Evolutionary conservation across 2,113 vertebrate species (phyloP).

Genomic region (Campylorhamphus procurvoides): DNA sequence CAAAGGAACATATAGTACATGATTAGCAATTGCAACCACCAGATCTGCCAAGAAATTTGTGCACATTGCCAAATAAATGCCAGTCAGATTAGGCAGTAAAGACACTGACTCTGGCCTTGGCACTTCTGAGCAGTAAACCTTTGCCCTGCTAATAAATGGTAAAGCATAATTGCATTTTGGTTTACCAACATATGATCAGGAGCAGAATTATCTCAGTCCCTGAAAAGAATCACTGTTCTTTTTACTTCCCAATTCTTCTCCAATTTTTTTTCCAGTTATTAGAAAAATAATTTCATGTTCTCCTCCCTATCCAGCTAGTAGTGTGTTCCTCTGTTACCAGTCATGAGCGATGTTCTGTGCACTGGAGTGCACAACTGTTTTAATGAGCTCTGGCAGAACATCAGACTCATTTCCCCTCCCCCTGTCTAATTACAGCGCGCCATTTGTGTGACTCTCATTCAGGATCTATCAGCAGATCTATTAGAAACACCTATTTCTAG

Average conservation of each 20-base stretch:
- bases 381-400: conserved; percentile 57
- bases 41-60: conserved; percentile 18
- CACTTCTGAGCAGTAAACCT: not conserved
- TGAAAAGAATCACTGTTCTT: not conserved
- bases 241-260: not conserved
- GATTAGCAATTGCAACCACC: conserved; percentile 1
- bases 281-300: not conserved
- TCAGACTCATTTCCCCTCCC: not conserved
- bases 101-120: not conserved
- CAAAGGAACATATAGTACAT: not conserved
- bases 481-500: conserved; percentile 3
- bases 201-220: not conserved
- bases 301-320: not conserved
- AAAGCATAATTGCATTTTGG: not conserved
- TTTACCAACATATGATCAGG: not conserved
- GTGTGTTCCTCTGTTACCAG: not conserved
- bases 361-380: conserved; percentile 14
- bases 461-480: conserved; percentile 32
- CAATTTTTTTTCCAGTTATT: not conserved
- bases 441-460: conserved; percentile 30
- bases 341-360: not conserved
- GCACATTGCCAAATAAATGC: conserved; percentile 29
- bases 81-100: not conserved
- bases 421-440: conserved; percentile 6
- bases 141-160: not conserved